phyloP scores from a whole-genome alignment of 1,140 invertebrate species.

The Drosophila athabasca region DNA sequence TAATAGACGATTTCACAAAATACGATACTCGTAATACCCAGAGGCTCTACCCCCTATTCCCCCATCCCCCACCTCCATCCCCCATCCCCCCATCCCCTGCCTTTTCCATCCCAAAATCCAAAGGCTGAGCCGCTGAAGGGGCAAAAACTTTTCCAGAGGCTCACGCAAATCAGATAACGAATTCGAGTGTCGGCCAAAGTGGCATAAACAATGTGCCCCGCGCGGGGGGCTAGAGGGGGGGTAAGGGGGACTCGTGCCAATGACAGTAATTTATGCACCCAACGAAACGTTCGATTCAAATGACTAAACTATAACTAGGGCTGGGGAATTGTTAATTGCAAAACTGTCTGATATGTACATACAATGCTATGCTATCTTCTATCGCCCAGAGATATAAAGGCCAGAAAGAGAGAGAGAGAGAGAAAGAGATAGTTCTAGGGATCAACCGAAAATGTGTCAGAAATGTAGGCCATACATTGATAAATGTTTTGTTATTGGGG shows the following conservation, averaged over 20 bases:
- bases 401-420: not conserved
- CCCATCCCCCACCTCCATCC: too few species aligned
- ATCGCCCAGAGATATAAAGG: constrained; percentile 17
- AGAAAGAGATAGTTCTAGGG: not conserved
- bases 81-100: too few species aligned
- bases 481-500: not conserved
- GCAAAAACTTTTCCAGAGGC: constrained; percentile 57
- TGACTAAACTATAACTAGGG: constrained; percentile 46
- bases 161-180: constrained; percentile 76
- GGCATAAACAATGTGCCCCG: constrained; percentile 67
- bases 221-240: not conserved
- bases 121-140: constrained; percentile 10
- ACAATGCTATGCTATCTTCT: constrained; percentile 32
- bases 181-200: constrained; percentile 76
- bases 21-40: constrained; percentile 45
- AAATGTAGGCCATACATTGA: not conserved
- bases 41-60: not conserved
- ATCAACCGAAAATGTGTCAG: not conserved
- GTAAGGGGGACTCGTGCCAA: constrained; percentile 35
- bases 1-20: constrained; percentile 80
- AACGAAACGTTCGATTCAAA: constrained; percentile 41
- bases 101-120: constrained; percentile 2
- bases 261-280: constrained; percentile 72
- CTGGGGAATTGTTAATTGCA: constrained; percentile 67
- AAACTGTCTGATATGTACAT: constrained; percentile 33